Evolutionary conservation across 2,888 invertebrate genomes (phyloP), one percentile per base, ranked within the genome.

Genomic region (Macaria notata): DNA sequence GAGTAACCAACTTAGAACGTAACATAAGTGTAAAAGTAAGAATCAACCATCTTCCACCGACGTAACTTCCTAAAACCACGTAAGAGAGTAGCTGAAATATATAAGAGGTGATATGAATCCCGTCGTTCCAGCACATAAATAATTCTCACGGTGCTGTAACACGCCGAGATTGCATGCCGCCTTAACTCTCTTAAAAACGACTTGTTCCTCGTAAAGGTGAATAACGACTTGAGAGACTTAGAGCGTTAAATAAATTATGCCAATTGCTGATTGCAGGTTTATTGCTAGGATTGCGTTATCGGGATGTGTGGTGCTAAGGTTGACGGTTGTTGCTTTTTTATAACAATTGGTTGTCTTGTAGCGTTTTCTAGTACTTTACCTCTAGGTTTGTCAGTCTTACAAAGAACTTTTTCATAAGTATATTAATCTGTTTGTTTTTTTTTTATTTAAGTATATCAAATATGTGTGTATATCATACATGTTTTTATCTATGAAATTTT

Each of bases 171-270:
- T 88, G 84, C 83, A 84, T 83, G 79, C 72, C 57, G 72, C 71
- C 65, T 65, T 83, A 81, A 84, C 85, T 84, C 83, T 82, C 78
- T 86, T 83, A 83, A 83, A 77, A 83, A 81, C 78, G 83, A 80
- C 81, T 83, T 79, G 73, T 76, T 70, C 75, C 78, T 85, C 84
- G 84, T 84, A 86, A 85, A 86, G 78, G 84, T 86, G 83, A 86
- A 72, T 81, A 81, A 86, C 76, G 78, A 67, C 71, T 69, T 69
- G 62, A 62, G 66, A 54, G 64, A 55, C 70, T 71, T 71, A 70
- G 59, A 75, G 72, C 75, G 74, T 72, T 70, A 79, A 77, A 80
- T 81, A 82, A 79, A 82, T 80, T 79, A 81, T 79, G 74, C 75
- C 68, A 73, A 75, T 74, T 71, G 72, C 77, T 76, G 72, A 79